These are phyloP conservation scores for Cryptoblepharus egeriae DNA, from an alignment of 2,797 vertebrate genomes.

Conservation along the genomic window DNA sequence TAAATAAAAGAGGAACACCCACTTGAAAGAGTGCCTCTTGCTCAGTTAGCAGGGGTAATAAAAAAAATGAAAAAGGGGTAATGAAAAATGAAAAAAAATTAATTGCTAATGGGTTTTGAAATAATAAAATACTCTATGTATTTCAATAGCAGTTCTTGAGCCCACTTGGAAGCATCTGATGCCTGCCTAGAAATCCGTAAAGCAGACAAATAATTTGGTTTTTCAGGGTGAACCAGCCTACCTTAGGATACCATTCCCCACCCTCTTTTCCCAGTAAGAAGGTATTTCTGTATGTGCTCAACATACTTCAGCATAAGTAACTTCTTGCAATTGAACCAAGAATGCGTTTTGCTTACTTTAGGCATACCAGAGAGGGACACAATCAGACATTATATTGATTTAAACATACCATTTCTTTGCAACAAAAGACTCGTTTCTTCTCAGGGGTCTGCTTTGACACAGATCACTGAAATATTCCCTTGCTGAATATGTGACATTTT, in stretches of 20 bases:
- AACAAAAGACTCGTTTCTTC: background rate
- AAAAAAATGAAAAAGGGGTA: too few species aligned
- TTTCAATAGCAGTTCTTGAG: too few species aligned
- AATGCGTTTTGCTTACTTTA: background rate
- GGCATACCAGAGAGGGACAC: background rate
- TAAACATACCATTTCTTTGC: background rate
- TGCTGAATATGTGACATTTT: background rate
- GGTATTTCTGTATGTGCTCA: background rate
- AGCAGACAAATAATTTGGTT: conserved; percentile 35
- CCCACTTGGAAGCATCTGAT: conserved; percentile 5
- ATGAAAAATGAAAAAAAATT: too few species aligned
- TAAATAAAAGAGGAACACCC: too few species aligned
- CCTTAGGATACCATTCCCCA: background rate
- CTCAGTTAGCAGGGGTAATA: too few species aligned
- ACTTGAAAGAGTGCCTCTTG: too few species aligned
- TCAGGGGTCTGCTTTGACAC: background rate
- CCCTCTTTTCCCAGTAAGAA: conserved; percentile 4
- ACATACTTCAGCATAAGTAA: conserved; percentile 32
- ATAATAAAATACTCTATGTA: too few species aligned
- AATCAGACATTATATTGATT: background rate
- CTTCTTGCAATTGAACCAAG: background rate
- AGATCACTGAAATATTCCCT: background rate
- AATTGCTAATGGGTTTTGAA: too few species aligned
- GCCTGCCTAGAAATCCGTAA: conserved; percentile 26
- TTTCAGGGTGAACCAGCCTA: conserved; percentile 27